These are phyloP conservation scores for Notothenia rossii DNA, from an alignment of 2,113 vertebrate genomes.

Conservation along the genomic window DNA sequence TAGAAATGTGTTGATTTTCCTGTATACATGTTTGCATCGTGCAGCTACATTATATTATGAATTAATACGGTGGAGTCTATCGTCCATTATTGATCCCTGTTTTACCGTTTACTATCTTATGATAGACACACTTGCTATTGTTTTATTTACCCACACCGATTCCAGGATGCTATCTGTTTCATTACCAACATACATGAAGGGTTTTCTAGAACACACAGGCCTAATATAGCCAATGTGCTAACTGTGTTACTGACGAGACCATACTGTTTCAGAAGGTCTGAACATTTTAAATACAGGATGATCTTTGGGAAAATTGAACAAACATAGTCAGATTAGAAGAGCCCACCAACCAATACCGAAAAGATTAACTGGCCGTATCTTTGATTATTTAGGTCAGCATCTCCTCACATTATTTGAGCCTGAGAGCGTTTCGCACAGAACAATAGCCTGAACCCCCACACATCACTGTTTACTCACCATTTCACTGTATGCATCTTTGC, in stretches of 20 bases:
- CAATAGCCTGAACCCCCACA: constrained; percentile 62
- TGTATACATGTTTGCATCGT: background rate
- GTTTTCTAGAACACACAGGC: background rate
- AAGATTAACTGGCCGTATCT: constrained; percentile 11
- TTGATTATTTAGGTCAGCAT: constrained; percentile 62
- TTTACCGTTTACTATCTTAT: background rate
- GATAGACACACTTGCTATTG: background rate
- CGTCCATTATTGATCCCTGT: background rate
- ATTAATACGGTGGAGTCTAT: background rate
- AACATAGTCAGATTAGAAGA: background rate
- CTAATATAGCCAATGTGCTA: background rate
- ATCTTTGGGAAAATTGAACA: background rate
- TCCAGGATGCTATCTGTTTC: background rate
- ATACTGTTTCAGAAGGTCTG: background rate
- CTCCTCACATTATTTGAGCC: constrained; percentile 37
- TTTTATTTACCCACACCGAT: background rate
- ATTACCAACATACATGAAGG: accelerated
- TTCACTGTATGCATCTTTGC: constrained; percentile 96
- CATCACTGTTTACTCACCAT: constrained; percentile 89
- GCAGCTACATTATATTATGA: background rate
- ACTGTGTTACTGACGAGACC: background rate
- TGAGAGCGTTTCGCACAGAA: constrained; percentile 50
- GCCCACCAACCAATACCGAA: background rate
- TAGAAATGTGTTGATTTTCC: background rate
- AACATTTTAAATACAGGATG: background rate